Evolutionary conservation across 2,888 invertebrate genomes (phyloP).

Genomic region (Drosophila helvetica): DNA sequence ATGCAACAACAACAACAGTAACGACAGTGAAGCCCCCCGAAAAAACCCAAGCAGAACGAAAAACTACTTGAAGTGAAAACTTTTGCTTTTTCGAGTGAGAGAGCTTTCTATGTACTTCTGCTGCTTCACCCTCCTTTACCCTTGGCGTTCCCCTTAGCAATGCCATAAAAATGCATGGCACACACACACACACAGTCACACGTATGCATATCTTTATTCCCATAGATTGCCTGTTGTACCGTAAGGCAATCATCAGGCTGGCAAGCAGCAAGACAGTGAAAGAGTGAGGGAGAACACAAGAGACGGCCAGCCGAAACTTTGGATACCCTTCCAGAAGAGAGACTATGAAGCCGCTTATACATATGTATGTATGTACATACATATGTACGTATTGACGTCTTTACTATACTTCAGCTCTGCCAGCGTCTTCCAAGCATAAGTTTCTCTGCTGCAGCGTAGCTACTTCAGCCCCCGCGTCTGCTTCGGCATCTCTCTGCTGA

Average conservation of each 20-base stretch:
- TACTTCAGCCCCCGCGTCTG: background rate
- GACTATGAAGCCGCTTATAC: background rate
- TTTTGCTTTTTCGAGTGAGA: conserved; percentile 54
- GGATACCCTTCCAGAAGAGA: background rate
- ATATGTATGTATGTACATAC: background rate
- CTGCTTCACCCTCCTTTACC: background rate
- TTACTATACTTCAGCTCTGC: conserved; percentile 8
- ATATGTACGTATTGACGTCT: background rate
- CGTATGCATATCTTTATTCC: conserved; percentile 40
- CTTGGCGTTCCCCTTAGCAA: background rate
- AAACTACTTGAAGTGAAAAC: conserved; percentile 67
- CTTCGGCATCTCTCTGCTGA: background rate
- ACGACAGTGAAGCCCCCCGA: conserved; percentile 4
- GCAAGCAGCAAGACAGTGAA: conserved; percentile 23
- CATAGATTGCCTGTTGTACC: conserved; percentile 45
- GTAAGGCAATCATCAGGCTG: conserved; percentile 39
- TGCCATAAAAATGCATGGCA: conserved; percentile 37
- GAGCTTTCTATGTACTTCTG: conserved; percentile 15
- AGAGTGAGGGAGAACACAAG: conserved; percentile 6
- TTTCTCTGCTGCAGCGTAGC: background rate
- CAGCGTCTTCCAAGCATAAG: conserved; percentile 21
- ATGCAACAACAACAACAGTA: conserved; percentile 22
- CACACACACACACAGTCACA: background rate
- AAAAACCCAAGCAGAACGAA: conserved; percentile 49
- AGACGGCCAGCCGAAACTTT: background rate